Evolutionary conservation across 2,113 vertebrate species (phyloP).

Genomic region (Cairina moschata): DNA sequence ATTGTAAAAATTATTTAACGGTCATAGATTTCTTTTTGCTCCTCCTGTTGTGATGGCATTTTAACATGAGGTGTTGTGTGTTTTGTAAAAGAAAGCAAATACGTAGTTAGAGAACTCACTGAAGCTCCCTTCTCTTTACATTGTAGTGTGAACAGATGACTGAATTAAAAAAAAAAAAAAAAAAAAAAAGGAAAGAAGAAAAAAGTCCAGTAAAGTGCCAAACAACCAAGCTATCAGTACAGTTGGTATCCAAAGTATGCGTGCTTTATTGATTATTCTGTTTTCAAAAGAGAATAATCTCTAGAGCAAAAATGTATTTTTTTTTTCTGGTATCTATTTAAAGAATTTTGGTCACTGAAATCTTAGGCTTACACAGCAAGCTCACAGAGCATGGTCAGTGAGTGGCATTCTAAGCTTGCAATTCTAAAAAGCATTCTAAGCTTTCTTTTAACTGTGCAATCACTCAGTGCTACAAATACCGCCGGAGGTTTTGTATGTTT

Average conservation of each 20-base stretch:
- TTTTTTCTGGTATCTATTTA: not conserved
- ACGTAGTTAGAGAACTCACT: not conserved
- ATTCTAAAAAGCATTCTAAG: not conserved
- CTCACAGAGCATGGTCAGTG: not conserved
- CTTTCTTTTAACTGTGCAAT: not conserved
- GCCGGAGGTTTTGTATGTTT: not conserved
- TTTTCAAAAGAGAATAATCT: not conserved
- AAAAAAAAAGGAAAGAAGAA: not conserved
- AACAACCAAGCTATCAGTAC: not conserved
- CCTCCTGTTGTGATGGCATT: not conserved
- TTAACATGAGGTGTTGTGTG: not conserved
- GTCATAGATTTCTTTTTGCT: not conserved
- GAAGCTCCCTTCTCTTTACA: not conserved
- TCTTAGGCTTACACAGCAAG: not conserved
- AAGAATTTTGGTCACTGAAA: not conserved
- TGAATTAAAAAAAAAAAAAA: not conserved
- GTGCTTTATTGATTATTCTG: not conserved
- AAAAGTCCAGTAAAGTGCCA: not conserved
- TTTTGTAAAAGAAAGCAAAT: not conserved
- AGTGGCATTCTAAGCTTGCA: not conserved
- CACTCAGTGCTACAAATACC: not conserved
- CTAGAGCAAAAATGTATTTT: not conserved
- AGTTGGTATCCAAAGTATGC: not conserved
- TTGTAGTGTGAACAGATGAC: not conserved
- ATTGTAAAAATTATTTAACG: not conserved